Evolutionary conservation across 1,140 invertebrate genomes (phyloP).

Genomic region (Formica exsecta): DNA sequence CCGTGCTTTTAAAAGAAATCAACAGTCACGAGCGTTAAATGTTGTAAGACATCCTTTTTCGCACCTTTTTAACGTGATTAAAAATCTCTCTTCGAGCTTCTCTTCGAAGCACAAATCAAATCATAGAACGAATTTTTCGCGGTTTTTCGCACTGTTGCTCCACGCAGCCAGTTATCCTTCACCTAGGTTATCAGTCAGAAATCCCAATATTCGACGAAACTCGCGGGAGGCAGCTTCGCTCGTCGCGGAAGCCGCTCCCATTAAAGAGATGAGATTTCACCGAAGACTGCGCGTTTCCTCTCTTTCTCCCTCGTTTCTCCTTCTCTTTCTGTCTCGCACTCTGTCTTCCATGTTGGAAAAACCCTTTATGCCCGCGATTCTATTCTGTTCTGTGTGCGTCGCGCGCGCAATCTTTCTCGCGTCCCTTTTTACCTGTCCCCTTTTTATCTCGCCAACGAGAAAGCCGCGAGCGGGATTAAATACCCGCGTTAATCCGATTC

Average conservation of each 20-base stretch:
- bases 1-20: neutral
- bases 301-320: neutral
- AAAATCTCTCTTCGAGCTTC: constrained; percentile 43
- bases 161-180: neutral
- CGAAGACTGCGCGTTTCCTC: constrained; percentile 45
- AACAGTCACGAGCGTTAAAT: constrained; percentile 18
- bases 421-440: constrained; percentile 65
- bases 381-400: constrained; percentile 37
- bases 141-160: constrained; percentile 43
- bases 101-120: constrained; percentile 48
- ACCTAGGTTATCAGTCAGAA: constrained; percentile 68
- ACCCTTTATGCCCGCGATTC: constrained; percentile 47
- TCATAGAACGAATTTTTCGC: constrained; percentile 12
- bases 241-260: constrained; percentile 69
- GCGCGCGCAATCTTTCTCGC: constrained; percentile 60
- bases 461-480: constrained; percentile 74
- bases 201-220: constrained; percentile 72
- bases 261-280: constrained; percentile 77
- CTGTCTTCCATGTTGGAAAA: neutral
- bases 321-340: neutral
- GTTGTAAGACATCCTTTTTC: constrained; percentile 32
- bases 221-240: constrained; percentile 63
- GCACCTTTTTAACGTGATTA: constrained; percentile 65
- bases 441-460: constrained; percentile 71
- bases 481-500: constrained; percentile 77